Conservation (phyloP, 2,113 vertebrate species). For the Mirounga angustirostris region DNA sequence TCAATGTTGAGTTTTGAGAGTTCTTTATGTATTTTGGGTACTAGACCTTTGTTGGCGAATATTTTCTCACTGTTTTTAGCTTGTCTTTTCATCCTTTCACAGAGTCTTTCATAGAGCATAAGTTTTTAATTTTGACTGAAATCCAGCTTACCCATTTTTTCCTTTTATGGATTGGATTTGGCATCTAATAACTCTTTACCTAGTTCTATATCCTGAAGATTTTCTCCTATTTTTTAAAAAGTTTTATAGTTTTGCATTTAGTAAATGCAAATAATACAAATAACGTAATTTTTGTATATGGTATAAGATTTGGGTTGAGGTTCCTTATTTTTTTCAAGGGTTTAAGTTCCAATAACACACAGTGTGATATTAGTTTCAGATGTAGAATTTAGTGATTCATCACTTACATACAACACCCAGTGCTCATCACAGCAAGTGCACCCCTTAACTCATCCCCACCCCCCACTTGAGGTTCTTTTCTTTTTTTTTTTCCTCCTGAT, state of each 20-base stretch:
- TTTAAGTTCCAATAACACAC: not conserved
- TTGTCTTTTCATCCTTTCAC: not conserved
- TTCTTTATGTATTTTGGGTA: not conserved
- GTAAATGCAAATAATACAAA: not conserved
- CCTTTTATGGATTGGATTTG: not conserved
- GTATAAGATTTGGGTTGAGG: not conserved
- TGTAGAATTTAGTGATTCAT: too few relatives aligned
- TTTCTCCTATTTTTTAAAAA: not conserved
- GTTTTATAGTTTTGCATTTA: not conserved
- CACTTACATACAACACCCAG: too few relatives aligned
- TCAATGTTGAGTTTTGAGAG: conserved; percentile 1
- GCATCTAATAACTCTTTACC: not conserved
- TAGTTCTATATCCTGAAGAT: not conserved
- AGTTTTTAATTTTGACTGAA: not conserved
- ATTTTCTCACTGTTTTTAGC: not conserved
- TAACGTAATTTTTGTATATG: not conserved
- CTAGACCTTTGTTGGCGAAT: not conserved
- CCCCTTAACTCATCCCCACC: not conserved
- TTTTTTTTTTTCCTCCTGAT: not conserved
- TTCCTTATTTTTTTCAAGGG: not conserved
- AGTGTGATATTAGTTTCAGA: too few relatives aligned
- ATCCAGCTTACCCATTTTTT: not conserved
- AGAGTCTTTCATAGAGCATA: not conserved
- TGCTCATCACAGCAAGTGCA: not conserved
- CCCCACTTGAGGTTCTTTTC: not conserved